A percentile compares a stretch with the other conserved stretches of the same genome.
phyloP scores from a whole-genome alignment of 1,140 invertebrate species.

The Cydia splendana region DNA sequence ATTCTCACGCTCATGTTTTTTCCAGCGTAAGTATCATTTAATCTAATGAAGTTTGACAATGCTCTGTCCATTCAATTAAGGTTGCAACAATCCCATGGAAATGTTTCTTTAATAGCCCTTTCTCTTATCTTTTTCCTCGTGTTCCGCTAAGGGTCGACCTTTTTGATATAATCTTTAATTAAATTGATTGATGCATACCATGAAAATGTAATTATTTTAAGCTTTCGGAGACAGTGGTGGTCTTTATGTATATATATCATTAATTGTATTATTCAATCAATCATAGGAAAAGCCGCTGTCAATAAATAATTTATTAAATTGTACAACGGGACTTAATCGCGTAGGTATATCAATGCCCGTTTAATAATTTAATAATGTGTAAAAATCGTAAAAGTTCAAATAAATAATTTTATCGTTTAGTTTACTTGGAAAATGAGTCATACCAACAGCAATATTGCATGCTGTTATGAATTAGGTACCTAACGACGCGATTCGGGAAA shows the following conservation, averaged over 20 bases:
- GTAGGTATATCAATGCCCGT: too few species aligned
- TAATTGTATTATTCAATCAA: too few species aligned
- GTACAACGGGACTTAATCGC: too few species aligned
- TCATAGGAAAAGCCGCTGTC: too few species aligned
- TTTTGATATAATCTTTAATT: conserved; percentile 27
- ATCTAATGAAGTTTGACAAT: not conserved
- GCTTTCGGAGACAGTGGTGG: not conserved
- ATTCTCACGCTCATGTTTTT: not conserved
- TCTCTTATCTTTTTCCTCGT: conserved; percentile 15
- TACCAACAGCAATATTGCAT: too few species aligned
- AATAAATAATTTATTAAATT: too few species aligned
- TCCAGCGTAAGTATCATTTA: conserved; percentile 26
- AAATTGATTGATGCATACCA: conserved; percentile 21
- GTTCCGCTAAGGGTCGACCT: not conserved
- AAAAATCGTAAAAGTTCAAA: too few species aligned
- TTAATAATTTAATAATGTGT: too few species aligned
- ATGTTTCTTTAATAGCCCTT: conserved; percentile 24
- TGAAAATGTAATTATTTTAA: not conserved
- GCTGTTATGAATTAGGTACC: too few species aligned
- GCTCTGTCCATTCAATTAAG: conserved; percentile 12
- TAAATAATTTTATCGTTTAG: too few species aligned
- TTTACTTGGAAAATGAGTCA: too few species aligned
- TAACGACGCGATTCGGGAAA: too few species aligned
- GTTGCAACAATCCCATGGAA: not conserved
- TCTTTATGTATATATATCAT: not conserved